Base-by-base conservation (phyloP, 2,888 invertebrate species). In the Molanna angustata region DNA sequence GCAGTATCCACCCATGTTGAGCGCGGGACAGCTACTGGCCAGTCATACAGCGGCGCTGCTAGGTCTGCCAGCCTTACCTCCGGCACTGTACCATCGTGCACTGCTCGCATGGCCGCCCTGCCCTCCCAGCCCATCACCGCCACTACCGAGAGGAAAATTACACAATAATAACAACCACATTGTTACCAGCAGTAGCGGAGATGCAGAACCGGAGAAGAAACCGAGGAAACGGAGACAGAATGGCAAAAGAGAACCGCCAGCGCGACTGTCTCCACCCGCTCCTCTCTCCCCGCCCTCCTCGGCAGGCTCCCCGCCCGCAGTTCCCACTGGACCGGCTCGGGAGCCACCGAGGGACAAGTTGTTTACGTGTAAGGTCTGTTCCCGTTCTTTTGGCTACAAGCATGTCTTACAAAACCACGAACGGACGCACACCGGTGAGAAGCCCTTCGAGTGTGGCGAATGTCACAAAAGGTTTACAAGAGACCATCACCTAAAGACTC, bases 401-500 rank as follows among this genome's bases (percentile, higher is more conserved):
- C 94, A 94, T 71, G 94, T 94, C 16, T 76, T 94, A 44, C 94
- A 94, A 71, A 94, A 94, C 68, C 94, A 94, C 71, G 94, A 94
- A 66, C 83, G 94, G 62, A 95, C 94, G 0, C 94, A 94, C 69
- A 94, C 94, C 1, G 94, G 94, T 0, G 94, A 94, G 67, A 94
- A 94, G 65, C 94, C 94, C 0, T 94, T 94, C 73, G 90, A 92
- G 67, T 94, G 94, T 65, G 86, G 85, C 21, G 90, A 92, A 69
- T 94, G 94, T 67, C 88, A 92, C 68, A 94, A 94, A 70, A 80
- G 92, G 60, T 94, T 94, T 71, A 94, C 94, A 1, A 81, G 94
- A 44, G 94, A 94, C 67, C 94, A 94, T 65, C 94, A 94, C 65
- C 76, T 94, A 47, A 94, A 94, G 73, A 94, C 94, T 0, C 94